These are phyloP conservation scores for Pantala flavescens DNA, from an alignment of 1,140 invertebrate species.

Conservation along the genomic window DNA sequence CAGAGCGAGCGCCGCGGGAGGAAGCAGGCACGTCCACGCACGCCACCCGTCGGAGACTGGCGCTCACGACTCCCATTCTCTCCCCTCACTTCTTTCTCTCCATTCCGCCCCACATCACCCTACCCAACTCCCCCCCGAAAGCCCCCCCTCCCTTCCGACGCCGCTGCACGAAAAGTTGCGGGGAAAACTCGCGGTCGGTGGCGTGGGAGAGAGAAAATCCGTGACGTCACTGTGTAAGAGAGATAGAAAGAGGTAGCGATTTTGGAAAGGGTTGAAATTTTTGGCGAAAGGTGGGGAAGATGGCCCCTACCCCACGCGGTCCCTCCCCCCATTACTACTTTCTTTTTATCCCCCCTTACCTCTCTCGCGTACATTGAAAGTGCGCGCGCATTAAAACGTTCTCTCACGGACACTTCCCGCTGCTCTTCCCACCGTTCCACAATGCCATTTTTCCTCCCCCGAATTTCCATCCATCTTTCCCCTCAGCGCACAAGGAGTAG, in stretches of 20 bases:
- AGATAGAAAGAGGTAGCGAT: not conserved
- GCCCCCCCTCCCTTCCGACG: not conserved
- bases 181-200: not conserved
- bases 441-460: not conserved
- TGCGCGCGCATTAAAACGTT: not conserved
- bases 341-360: not conserved
- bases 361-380: not conserved
- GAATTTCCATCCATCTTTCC: not conserved
- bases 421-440: not conserved
- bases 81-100: not conserved
- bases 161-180: conserved; percentile 6
- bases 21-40: not conserved
- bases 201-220: not conserved
- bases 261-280: not conserved
- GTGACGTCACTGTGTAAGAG: not conserved
- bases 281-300: not conserved
- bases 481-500: too few species aligned
- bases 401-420: not conserved
- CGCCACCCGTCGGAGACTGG: conserved; percentile 4
- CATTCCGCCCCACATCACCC: not conserved
- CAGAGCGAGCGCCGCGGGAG: not conserved
- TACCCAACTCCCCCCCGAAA: not conserved
- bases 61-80: not conserved
- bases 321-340: not conserved
- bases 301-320: not conserved